Percentiles rank a stretch among this genome's conserved stretches.
phyloP scores from a whole-genome alignment of 30 jellyfish, hydroid and myxozoan genomes.

The Aurelia sp. region DNA sequence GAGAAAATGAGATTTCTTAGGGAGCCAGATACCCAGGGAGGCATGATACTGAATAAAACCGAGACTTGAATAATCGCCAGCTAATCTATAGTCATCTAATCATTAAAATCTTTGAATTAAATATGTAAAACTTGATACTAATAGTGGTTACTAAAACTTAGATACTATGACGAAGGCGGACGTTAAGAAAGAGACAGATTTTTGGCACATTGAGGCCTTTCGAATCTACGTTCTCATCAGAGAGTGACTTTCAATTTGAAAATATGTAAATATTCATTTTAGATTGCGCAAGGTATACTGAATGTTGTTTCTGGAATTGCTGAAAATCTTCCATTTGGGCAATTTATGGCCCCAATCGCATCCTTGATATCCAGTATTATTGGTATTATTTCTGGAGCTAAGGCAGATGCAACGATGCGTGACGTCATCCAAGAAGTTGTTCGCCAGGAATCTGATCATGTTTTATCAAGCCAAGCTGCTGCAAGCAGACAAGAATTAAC shows the following conservation, averaged over 20 bases:
- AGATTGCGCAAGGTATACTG: slow-evolving; percentile 23
- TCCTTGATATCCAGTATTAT: slow-evolving; percentile 12
- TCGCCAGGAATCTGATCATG: slow-evolving; percentile 18
- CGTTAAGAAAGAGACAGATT: no score
- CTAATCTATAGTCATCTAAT: no score
- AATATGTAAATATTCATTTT: background rate
- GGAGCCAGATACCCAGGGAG: no score
- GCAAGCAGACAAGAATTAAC: slow-evolving; percentile 1
- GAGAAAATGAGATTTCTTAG: no score
- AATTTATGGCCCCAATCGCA: background rate
- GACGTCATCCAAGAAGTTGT: slow-evolving; percentile 1
- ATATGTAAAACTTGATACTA: no score
- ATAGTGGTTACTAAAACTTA: no score
- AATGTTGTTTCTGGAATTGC: slow-evolving; percentile 29
- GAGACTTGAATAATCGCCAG: no score
- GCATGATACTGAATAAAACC: no score
- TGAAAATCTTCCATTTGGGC: slow-evolving; percentile 19
- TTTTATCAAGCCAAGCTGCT: background rate
- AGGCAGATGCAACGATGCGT: background rate
- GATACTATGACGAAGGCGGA: no score
- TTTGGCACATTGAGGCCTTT: background rate
- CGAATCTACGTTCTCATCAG: background rate
- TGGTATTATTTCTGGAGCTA: slow-evolving; percentile 26
- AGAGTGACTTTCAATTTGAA: background rate
- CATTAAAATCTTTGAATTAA: no score